These are phyloP conservation scores for Hermaeophaga mercurialis DNA, from an alignment of 2,888 invertebrate genomes.

Conservation along the genomic window DNA sequence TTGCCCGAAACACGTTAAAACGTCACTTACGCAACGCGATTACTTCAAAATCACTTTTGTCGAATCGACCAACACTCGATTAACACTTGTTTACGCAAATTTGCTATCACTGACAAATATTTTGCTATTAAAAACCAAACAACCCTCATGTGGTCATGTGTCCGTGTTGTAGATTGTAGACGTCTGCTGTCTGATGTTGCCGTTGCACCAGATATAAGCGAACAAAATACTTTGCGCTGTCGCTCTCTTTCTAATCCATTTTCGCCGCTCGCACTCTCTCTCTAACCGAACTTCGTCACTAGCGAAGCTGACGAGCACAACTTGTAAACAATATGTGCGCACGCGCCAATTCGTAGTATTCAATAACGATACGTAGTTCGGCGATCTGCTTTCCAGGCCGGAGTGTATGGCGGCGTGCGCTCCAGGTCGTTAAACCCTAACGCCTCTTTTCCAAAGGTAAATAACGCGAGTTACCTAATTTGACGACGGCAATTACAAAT, in stretches of 20 bases:
- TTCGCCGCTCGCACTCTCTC: constrained; percentile 5
- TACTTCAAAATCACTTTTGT: constrained; percentile 3
- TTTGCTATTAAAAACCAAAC: constrained; percentile 20
- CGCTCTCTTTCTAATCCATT: constrained; percentile 27
- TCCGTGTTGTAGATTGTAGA: constrained; percentile 43
- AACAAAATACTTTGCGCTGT: constrained; percentile 19
- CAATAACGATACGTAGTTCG: constrained; percentile 49
- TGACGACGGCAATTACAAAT: no score
- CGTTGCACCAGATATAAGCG: constrained; percentile 21
- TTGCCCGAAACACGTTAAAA: constrained; percentile 21
- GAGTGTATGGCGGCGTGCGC: constrained; percentile 7
- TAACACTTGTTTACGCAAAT: constrained; percentile 8
- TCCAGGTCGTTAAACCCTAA: constrained; percentile 14
- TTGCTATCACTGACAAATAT: constrained; percentile 12
- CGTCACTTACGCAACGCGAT: constrained; percentile 13
- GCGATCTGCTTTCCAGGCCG: constrained; percentile 28
- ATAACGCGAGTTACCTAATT: no score
- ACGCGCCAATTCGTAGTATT: constrained; percentile 57
- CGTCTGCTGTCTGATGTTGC: constrained; percentile 44
- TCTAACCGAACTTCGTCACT: constrained; percentile 21
- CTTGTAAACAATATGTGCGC: constrained; percentile 60
- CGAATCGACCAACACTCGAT: neutral
- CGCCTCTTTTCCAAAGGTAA: no score
- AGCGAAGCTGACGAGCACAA: constrained; percentile 26
- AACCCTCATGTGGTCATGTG: constrained; percentile 48